A percentile compares a stretch with the other conserved stretches of the same genome.
These are phyloP conservation scores for Gallinago undulata DNA, from an alignment of 2,113 vertebrate genomes.

Conservation along the genomic window DNA sequence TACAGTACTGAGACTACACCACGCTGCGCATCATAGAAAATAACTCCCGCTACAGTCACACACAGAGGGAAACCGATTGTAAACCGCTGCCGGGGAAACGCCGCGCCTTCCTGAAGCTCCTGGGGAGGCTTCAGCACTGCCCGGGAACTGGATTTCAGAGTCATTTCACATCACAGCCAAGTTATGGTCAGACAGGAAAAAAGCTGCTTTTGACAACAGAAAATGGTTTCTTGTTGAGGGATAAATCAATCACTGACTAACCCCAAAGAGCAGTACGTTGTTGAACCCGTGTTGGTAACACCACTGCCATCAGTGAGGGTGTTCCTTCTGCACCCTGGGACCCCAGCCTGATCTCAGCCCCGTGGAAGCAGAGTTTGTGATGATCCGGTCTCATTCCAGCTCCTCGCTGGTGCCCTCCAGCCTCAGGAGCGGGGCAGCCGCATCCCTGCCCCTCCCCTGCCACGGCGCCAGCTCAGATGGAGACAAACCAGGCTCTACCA, in stretches of 20 bases:
- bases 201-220: neutral
- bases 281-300: neutral
- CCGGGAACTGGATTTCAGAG: neutral
- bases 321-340: too few species aligned
- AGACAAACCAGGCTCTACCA: neutral
- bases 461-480: neutral
- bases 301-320: neutral
- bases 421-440: neutral
- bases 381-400: too few species aligned
- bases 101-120: neutral
- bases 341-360: too few species aligned
- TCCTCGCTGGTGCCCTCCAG: neutral
- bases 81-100: neutral
- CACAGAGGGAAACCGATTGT: neutral
- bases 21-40: constrained; percentile 10
- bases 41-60: constrained; percentile 12
- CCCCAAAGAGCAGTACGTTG: neutral
- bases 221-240: neutral
- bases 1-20: constrained; percentile 28
- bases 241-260: neutral
- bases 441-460: neutral
- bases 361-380: too few species aligned
- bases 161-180: neutral
- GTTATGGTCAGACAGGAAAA: neutral
- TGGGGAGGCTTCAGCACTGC: neutral